Evolutionary conservation across 2,888 invertebrate genomes (phyloP), one percentile per base, ranked within the genome.

Genomic region (Dasysyrphus albostriatus): DNA sequence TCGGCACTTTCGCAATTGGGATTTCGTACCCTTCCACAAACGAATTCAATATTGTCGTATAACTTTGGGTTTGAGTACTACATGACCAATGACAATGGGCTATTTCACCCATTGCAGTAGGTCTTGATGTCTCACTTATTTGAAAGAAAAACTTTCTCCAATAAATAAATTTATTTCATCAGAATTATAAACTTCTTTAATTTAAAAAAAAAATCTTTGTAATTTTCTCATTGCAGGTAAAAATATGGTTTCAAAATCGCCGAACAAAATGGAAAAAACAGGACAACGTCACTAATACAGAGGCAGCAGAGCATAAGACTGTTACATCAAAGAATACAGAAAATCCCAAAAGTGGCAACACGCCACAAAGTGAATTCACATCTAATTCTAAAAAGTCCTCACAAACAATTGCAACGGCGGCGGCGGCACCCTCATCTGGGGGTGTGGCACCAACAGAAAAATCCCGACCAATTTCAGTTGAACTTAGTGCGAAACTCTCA

Each of bases 211-310:
- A 47, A 32, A 16, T 80, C 56, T 81, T 32, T 32, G 0, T 24
- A 5, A n/a, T 61, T 67, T 72, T 83, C 19, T 75, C 7, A 32
- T 90, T 91, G 0, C 73, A 92, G 92, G 92, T 93, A 3, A 92
- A 93, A 91, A 93, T 93, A 77, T 92, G 93, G 93, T 93, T 93
- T 89, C 93, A 93, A 91, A 93, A 93, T 89, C 92, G 93, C 29
- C 91, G 93, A 77, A 93, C 93, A 81, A 93, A 93, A 88, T 93
- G 98, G 92, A 98, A 98, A 93, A 98, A 98, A 92, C 98, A 98
- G 92, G 98, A 98, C 93, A 98, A 98, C 93, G 96, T 98, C 75
- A 95, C 96, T 83, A 97, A 97, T 91, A 96, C 97, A 19, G 98
- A 98, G 92, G 97, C 96, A 3, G 96, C 97, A 0, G 98, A 97